A percentile compares a stretch with the other conserved stretches of the same genome.
These are phyloP conservation scores for Bathynomus jamesi DNA, from an alignment of 1,140 invertebrate genomes.

Conservation along the genomic window DNA sequence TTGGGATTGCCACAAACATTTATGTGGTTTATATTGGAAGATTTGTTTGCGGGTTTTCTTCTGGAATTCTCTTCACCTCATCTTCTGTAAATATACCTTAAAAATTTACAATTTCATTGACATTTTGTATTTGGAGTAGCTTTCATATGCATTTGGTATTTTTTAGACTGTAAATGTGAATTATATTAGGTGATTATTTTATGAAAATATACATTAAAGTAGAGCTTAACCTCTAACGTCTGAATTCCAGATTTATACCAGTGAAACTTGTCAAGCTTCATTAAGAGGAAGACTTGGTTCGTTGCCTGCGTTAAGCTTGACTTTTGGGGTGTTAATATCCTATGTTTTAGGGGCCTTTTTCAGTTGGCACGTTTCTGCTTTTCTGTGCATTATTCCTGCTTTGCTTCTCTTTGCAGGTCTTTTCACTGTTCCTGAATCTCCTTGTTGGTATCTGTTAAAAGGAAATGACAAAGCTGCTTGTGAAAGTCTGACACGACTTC, in stretches of 20 bases:
- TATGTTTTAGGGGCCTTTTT: constrained; percentile 11
- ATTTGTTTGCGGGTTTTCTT: neutral
- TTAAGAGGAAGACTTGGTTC: constrained; percentile 10
- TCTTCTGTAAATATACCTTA: neutral
- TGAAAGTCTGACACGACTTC: constrained; percentile 6
- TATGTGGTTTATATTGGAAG: neutral
- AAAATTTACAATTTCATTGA: too few relatives aligned
- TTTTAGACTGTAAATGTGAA: too few relatives aligned
- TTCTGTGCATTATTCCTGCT: constrained; percentile 5
- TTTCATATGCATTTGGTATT: too few relatives aligned
- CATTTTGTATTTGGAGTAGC: too few relatives aligned
- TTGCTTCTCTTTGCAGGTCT: neutral
- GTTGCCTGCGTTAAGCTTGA: constrained; percentile 15
- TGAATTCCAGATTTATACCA: neutral
- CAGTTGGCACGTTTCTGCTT: constrained; percentile 17
- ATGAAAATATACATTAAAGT: too few relatives aligned
- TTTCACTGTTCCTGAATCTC: constrained; percentile 14
- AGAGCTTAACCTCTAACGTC: too few relatives aligned
- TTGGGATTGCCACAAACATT: neutral
- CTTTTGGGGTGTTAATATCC: constrained; percentile 12
- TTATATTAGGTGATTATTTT: too few relatives aligned
- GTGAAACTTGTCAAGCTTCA: neutral
- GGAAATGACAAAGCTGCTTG: constrained; percentile 4
- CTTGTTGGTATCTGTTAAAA: constrained; percentile 21
- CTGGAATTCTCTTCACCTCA: neutral